Evolutionary conservation across 2,797 vertebrate species (phyloP), one percentile per base, ranked within the genome.

Genomic region (Acipenser oxyrinchus): DNA sequence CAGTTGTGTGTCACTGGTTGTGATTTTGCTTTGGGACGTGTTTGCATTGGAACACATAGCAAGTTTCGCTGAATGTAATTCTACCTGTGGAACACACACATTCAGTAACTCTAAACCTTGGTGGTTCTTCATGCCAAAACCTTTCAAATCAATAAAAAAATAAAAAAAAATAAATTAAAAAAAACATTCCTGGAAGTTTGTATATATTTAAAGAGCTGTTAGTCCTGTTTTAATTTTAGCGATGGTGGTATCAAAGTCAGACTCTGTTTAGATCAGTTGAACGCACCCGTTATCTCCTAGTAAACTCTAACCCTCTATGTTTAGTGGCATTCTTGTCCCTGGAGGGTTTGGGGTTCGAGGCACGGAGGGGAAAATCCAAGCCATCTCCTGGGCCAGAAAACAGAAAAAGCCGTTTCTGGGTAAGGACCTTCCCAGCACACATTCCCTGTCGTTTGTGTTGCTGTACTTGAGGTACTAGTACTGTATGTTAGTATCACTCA

Each of bases 361-460:
- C n/a, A 98, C 94, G 10, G 95, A 98, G 83, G 96, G 95, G 64
- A 98, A 98, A 83, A 94, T 97, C 64, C 88, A 91, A 66, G 96
- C 96, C 6, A 96, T 97, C 72, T 86, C 83, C 75, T 98, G 96
- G 95, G 95, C 96, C 10, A 90, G 96, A 58, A 95, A 93, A 74
- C 91, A 96, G 84, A 98, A 93, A 74, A 98, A 94, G 65, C 95
- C 95, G 1, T 97, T 95, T 71, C 79, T 98, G 80, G 96, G 96
- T 98, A 83, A 89, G 88, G 67, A 10, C 23, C 23, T 37, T 37
- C 23, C 23, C 23, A 37, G 23, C 23, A 37, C 23, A 37, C 23
- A 37, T 37, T 37, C 23, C 23, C 23, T 18, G 15, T 18, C 15
- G 15, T 18, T 18, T 18, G 15, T 18, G 15, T 18, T 18, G 15